Conservation (phyloP, 2,888 invertebrate genomes). For the Cheilosia pagana region DNA sequence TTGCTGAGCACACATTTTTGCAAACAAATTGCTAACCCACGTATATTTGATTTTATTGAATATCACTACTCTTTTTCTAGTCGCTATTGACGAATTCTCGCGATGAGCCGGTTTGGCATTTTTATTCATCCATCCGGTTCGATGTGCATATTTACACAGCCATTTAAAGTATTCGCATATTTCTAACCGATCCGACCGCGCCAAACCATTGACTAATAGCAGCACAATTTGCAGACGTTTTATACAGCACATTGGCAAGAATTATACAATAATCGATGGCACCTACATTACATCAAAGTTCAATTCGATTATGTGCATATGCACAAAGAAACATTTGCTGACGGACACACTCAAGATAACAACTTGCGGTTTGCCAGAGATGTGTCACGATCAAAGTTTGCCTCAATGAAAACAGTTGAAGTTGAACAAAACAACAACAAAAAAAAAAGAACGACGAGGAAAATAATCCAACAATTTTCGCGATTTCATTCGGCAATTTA, state of each 20-base stretch:
- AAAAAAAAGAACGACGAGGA: constrained; percentile 6
- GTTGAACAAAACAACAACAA: neutral
- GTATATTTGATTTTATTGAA: constrained; percentile 5
- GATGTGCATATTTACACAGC: constrained; percentile 44
- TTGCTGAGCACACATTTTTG: neutral
- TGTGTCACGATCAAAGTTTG: constrained; percentile 67
- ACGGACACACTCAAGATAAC: constrained; percentile 60
- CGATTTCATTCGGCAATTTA: constrained; percentile 25
- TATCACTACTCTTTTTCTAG: constrained; percentile 11
- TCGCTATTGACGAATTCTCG: constrained; percentile 45
- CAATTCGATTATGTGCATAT: constrained; percentile 64
- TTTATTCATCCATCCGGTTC: constrained; percentile 29
- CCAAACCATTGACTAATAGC: constrained; percentile 17
- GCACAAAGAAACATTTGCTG: constrained; percentile 31
- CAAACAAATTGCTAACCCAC: neutral
- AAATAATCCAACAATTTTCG: constrained; percentile 43
- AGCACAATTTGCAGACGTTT: constrained; percentile 38
- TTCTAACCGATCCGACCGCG: constrained; percentile 16
- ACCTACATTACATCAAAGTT: constrained; percentile 70
- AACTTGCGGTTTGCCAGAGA: constrained; percentile 62
- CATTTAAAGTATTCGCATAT: constrained; percentile 54
- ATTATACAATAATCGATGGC: constrained; percentile 62
- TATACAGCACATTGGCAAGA: constrained; percentile 14
- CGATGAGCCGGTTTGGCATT: constrained; percentile 40
- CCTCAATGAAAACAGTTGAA: constrained; percentile 41